phyloP scores from a whole-genome alignment of 2,888 invertebrate genomes.

The Archips crataeganus region DNA sequence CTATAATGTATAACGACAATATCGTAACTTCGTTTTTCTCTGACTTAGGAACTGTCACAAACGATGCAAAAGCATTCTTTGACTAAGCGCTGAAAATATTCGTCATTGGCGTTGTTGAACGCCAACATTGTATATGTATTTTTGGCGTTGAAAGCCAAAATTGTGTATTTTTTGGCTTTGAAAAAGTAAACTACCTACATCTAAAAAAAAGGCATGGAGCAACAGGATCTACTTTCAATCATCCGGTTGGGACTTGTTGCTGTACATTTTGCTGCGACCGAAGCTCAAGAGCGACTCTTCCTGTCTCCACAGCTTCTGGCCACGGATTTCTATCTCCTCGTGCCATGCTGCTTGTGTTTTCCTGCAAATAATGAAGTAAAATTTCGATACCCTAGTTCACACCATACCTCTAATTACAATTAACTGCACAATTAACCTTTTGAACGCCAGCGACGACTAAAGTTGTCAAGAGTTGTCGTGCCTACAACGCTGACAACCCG shows the following conservation, averaged over 20 bases:
- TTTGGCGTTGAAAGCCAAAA: not conserved
- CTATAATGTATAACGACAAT: too few species aligned
- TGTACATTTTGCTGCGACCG: conserved; percentile 45
- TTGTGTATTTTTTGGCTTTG: not conserved
- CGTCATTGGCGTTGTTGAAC: too few species aligned
- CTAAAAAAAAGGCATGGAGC: not conserved
- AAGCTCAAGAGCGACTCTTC: conserved; percentile 72
- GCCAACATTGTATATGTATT: not conserved
- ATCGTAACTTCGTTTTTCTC: too few species aligned
- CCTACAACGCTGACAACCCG: too few species aligned
- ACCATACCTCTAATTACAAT: too few species aligned
- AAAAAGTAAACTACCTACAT: not conserved
- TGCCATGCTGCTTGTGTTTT: conserved; percentile 85
- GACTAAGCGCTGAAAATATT: not conserved
- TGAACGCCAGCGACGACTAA: too few species aligned
- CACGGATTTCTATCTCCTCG: conserved; percentile 85
- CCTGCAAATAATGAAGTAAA: conserved; percentile 55
- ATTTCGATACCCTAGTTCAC: too few species aligned
- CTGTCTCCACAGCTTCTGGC: conserved; percentile 84
- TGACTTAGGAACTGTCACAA: too few species aligned
- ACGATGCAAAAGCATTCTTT: too few species aligned
- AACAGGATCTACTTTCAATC: conserved; percentile 25
- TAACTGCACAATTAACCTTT: too few species aligned
- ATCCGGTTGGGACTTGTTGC: conserved; percentile 41
- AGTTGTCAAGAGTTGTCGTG: too few species aligned